Percentiles rank a stretch among this genome's conserved stretches.
Conservation (phyloP, 2,888 invertebrate species). For the Endotricha flammealis region DNA sequence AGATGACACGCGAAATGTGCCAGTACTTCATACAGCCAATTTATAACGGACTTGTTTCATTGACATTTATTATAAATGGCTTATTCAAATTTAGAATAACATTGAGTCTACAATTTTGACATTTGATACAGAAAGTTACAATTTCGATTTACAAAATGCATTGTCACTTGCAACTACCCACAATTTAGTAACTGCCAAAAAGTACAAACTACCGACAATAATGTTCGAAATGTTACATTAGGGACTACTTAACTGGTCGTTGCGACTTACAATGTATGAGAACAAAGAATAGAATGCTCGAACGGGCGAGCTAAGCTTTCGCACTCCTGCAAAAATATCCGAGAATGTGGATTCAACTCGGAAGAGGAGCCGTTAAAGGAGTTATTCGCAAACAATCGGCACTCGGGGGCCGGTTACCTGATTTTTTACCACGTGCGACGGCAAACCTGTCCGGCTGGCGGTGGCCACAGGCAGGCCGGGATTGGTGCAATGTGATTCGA, state of each 20-base stretch:
- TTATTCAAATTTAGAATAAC: no score
- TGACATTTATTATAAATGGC: no score
- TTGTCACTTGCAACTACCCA: neutral
- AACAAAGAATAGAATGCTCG: neutral
- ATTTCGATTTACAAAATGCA: no score
- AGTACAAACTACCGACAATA: neutral
- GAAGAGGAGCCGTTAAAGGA: slow-evolving; percentile 4
- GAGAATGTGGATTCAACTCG: slow-evolving; percentile 1
- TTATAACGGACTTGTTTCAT: no score
- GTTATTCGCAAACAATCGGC: slow-evolving; percentile 2
- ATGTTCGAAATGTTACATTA: neutral
- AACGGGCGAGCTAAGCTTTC: neutral
- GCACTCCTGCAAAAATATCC: neutral
- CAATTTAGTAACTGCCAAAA: neutral
- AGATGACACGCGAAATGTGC: neutral
- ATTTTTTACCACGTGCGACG: slow-evolving; percentile 27
- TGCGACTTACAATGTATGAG: neutral
- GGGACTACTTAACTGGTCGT: neutral
- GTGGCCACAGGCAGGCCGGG: slow-evolving; percentile 77
- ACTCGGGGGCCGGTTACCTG: slow-evolving; percentile 20
- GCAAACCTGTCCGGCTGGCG: slow-evolving; percentile 34
- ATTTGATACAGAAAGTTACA: no score
- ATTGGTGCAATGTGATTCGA: slow-evolving; percentile 76
- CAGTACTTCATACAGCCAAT: slow-evolving; percentile 2
- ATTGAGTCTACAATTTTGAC: no score